Percentiles rank a stretch among this genome's conserved stretches.
These are phyloP conservation scores for Kryptolebias ocellatus DNA, from an alignment of 2,797 vertebrate genomes.

Conservation along the genomic window DNA sequence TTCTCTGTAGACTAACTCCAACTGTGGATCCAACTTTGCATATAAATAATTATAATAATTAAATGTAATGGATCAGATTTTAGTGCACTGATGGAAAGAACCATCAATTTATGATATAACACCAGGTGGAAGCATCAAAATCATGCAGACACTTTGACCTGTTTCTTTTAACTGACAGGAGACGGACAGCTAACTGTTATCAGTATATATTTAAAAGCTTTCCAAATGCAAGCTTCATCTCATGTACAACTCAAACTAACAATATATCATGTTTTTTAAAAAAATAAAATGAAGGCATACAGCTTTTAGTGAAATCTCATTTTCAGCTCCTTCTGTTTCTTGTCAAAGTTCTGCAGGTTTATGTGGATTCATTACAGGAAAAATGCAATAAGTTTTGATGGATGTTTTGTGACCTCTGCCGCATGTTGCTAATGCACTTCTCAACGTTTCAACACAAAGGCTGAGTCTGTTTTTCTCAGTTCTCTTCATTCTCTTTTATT, in stretches of 20 bases:
- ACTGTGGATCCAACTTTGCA: neutral
- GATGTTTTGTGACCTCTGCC: neutral
- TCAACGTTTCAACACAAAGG: neutral
- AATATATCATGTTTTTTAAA: neutral
- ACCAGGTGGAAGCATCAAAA: neutral
- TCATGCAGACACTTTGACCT: neutral
- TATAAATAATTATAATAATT: slow-evolving; percentile 15
- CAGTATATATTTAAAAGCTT: slow-evolving; percentile 14
- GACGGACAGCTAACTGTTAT: neutral
- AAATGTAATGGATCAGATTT: slow-evolving; percentile 14
- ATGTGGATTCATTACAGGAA: slow-evolving; percentile 10
- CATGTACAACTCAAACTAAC: slow-evolving; percentile 6
- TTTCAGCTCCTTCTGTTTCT: slow-evolving; percentile 30
- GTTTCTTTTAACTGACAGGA: neutral
- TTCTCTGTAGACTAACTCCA: slow-evolving; percentile 7
- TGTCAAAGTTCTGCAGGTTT: slow-evolving; percentile 11
- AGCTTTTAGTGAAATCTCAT: slow-evolving; percentile 21
- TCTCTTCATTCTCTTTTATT: neutral
- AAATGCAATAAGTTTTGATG: slow-evolving; percentile 6
- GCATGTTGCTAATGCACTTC: slow-evolving; percentile 2
- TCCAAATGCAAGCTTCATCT: neutral
- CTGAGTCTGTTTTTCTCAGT: neutral
- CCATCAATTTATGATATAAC: neutral
- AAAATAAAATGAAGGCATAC: slow-evolving; percentile 9
- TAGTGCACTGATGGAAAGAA: neutral